Evolutionary conservation across 1,140 invertebrate genomes (phyloP), one percentile per base, ranked within the genome.

Genomic region (Mycetomoellerius zeteki): DNA sequence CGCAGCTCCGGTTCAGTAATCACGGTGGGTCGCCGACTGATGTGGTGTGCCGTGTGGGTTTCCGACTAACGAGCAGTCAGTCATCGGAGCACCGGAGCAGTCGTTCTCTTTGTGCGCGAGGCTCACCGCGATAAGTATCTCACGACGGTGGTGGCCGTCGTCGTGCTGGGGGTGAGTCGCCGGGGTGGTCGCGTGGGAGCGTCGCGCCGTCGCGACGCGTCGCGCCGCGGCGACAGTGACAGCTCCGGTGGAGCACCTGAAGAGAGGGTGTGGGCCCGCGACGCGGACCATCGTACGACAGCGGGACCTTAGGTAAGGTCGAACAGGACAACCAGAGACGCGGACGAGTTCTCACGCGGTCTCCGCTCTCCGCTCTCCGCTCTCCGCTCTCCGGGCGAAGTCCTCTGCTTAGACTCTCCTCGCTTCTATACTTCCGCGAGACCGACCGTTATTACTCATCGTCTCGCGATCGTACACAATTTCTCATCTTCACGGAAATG

Each of bases 231-330:
- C 65, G 33, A 78, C 72, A 64, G 89, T 92, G 91, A 92, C 91
- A 92, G 86, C 90, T 86, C 37, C 47, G 47, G 56, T 27, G 69
- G 52, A 33, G 69, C 54, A 60, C 64, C 78, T 37, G 58, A 85
- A 82, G 80, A 85, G 80, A 91, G 90, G 91, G 91, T 91, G 91
- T 92, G 88, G 91, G 89, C 90, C 14, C 84, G 90, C 88, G 71
- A 90, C 90, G 88, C 90, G 77, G 86, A 82, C 71, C 19, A 85
- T 16, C n/a, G n/a, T 19, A 1, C 37, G 30, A 24, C 80, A 84
- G 60, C 62, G 71, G 52, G 86, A 82, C 75, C 30, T 90, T 92
- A 91, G 91, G 91, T 92, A 90, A 92, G 90, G 47, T 86, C 85
- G 30, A 43, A 6, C 5, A 52, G 65, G 21, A 30, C 54, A 52